Conservation (phyloP, 2,888 invertebrate genomes). For the Cataglyphis rosenhaueri region DNA sequence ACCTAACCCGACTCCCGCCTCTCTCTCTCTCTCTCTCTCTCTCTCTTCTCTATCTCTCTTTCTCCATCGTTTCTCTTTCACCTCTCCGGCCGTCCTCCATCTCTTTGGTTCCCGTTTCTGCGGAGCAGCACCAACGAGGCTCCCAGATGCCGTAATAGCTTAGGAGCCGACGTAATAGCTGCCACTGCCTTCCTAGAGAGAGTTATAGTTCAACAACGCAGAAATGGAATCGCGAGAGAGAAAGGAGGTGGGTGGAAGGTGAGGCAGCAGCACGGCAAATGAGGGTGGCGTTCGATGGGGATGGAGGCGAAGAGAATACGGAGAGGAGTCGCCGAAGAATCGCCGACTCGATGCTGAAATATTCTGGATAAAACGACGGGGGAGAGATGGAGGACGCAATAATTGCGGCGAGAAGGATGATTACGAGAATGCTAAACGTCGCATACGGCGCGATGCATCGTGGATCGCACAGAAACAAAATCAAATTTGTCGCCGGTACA, state of each 20-base stretch:
- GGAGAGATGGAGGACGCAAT: slow-evolving; percentile 68
- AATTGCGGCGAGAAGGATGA: slow-evolving; percentile 73
- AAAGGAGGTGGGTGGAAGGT: slow-evolving; percentile 55
- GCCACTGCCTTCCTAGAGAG: slow-evolving; percentile 81
- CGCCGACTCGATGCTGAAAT: slow-evolving; percentile 53
- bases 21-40: slow-evolving; percentile 51
- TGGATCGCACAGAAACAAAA: slow-evolving; percentile 26
- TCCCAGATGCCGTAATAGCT: slow-evolving; percentile 84
- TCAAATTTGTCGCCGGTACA: slow-evolving; percentile 36
- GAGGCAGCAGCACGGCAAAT: slow-evolving; percentile 34
- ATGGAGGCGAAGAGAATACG: slow-evolving; percentile 30
- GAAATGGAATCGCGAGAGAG: slow-evolving; percentile 79
- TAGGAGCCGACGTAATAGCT: slow-evolving; percentile 84
- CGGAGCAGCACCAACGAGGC: slow-evolving; percentile 70
- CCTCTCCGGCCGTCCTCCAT: slow-evolving; percentile 58
- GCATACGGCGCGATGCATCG: slow-evolving; percentile 67
- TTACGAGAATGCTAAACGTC: slow-evolving; percentile 75
- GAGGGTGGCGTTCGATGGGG: slow-evolving; percentile 47
- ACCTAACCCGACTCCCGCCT: slow-evolving; percentile 79
- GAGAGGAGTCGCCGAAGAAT: slow-evolving; percentile 54
- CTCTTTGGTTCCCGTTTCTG: slow-evolving; percentile 49
- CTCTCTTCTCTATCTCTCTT: slow-evolving; percentile 41
- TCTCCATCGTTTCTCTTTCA: slow-evolving; percentile 50
- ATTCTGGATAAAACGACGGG: slow-evolving; percentile 63
- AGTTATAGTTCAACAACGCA: slow-evolving; percentile 84